phyloP scores from a whole-genome alignment of 2,888 invertebrate genomes.

The Congeria kusceri region DNA sequence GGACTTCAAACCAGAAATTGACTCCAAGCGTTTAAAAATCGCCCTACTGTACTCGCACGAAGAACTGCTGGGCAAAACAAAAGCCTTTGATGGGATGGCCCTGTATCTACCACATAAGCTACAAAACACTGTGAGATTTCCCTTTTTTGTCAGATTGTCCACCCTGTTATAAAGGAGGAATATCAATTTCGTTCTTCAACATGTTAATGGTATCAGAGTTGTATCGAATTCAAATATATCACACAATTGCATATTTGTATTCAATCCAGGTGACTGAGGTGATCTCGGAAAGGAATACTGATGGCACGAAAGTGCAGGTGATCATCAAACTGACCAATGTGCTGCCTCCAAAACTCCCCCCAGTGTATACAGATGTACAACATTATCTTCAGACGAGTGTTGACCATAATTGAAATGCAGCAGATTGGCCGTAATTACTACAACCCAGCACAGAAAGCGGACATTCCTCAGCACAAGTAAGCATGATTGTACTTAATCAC shows the following conservation, averaged over 20 bases:
- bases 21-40: constrained; percentile 71
- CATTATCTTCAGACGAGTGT: constrained; percentile 79
- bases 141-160: neutral
- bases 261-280: constrained; percentile 75
- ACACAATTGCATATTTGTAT: neutral
- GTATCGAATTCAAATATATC: too few species aligned
- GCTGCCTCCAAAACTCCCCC: constrained; percentile 72
- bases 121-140: constrained; percentile 59
- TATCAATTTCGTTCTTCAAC: too few species aligned
- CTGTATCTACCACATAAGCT: constrained; percentile 77
- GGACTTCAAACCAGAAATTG: constrained; percentile 79
- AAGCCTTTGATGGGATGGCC: constrained; percentile 82
- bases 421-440: constrained; percentile 82
- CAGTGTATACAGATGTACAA: constrained; percentile 81
- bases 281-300: constrained; percentile 65
- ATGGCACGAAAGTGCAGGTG: constrained; percentile 71
- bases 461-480: constrained; percentile 78
- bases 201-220: too few species aligned
- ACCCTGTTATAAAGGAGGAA: neutral
- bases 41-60: constrained; percentile 74
- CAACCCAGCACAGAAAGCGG: constrained; percentile 66
- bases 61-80: constrained; percentile 69
- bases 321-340: constrained; percentile 77
- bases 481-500: too few species aligned
- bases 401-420: constrained; percentile 77